Conservation (phyloP, 2,797 vertebrate species). For the Babyrousa celebensis region DNA sequence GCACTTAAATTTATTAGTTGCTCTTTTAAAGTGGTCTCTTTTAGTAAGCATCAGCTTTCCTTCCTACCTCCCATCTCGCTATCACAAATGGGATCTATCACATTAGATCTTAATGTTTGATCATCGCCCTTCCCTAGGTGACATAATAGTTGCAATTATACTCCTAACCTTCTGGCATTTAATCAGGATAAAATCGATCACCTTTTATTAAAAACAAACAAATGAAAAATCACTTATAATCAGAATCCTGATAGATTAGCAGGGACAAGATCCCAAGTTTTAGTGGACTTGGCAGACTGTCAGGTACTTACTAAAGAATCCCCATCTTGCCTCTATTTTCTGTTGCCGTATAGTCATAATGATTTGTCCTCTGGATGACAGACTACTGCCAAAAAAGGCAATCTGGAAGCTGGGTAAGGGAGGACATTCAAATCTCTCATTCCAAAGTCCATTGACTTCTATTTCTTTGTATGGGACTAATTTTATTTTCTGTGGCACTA, state of each 20-base stretch:
- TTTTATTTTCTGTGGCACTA: constrained; percentile 15
- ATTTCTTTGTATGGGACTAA: background rate
- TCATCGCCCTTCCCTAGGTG: background rate
- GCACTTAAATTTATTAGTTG: background rate
- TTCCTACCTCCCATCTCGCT: background rate
- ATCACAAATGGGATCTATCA: background rate
- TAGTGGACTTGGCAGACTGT: constrained; percentile 27
- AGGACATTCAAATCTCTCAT: background rate
- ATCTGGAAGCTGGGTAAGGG: background rate
- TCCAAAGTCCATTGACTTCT: background rate
- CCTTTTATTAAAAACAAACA: background rate
- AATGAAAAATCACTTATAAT: background rate
- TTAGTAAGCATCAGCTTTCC: background rate
- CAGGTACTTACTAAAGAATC: background rate
- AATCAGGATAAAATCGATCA: constrained; percentile 65
- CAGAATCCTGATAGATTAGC: background rate
- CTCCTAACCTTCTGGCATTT: background rate
- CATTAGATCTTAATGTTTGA: constrained; percentile 5
- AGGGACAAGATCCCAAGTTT: constrained; percentile 1
- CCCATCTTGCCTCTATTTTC: background rate
- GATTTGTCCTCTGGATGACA: constrained; percentile 28
- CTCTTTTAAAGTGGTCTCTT: background rate
- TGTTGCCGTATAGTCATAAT: background rate
- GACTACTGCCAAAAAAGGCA: constrained; percentile 12
- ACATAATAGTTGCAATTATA: background rate